Evolutionary conservation across 2,888 invertebrate species (phyloP).

Genomic region (Microctonus brassicae): DNA sequence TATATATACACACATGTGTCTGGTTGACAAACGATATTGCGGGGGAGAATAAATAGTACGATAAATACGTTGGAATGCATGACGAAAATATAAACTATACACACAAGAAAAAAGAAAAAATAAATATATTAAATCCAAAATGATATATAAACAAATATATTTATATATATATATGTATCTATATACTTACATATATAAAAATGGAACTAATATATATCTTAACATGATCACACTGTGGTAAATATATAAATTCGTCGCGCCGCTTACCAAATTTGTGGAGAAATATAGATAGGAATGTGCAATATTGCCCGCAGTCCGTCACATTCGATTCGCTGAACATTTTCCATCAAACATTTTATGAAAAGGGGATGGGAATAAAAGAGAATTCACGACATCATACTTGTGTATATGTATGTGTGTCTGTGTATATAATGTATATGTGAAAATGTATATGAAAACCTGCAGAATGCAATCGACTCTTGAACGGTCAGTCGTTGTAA

Average conservation of each 20-base stretch:
- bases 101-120: background rate
- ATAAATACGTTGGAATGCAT: constrained; percentile 29
- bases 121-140: too few relatives aligned
- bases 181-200: too few relatives aligned
- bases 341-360: constrained; percentile 14
- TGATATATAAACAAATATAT: background rate
- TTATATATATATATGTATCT: too few relatives aligned
- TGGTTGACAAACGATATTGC: constrained; percentile 23
- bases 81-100: too few relatives aligned
- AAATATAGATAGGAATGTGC: constrained; percentile 64
- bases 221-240: background rate
- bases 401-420: background rate
- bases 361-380: constrained; percentile 14
- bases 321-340: constrained; percentile 62
- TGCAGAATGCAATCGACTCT: constrained; percentile 7
- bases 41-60: constrained; percentile 10
- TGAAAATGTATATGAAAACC: too few relatives aligned
- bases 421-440: too few relatives aligned
- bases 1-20: background rate
- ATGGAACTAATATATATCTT: too few relatives aligned
- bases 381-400: background rate
- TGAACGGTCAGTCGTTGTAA: background rate
- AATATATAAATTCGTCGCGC: background rate
- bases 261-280: constrained; percentile 45
- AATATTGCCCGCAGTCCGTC: constrained; percentile 66